Conservation (phyloP, 2,797 vertebrate genomes). For the Malurus splendens region DNA sequence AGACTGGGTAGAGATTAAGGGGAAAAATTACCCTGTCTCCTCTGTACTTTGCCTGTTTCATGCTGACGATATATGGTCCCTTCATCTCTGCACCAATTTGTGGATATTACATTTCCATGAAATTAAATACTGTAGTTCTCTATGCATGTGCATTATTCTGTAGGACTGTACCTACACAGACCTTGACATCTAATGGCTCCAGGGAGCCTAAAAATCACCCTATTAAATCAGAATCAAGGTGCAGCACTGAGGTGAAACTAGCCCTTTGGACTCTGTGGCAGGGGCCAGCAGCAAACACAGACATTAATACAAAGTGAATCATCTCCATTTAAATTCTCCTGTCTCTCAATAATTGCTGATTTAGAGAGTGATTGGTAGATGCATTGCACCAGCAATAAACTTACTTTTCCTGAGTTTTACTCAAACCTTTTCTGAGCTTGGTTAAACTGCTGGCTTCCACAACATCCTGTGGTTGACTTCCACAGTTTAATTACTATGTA, state of each 20-base stretch:
- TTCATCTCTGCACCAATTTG: background rate
- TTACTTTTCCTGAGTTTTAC: background rate
- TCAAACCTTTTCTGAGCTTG: constrained; percentile 1
- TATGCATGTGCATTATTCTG: background rate
- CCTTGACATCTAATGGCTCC: background rate
- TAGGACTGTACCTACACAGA: background rate
- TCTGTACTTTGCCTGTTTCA: background rate
- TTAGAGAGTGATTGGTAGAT: background rate
- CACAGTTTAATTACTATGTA: constrained; percentile 17
- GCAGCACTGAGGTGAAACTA: background rate
- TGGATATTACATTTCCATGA: background rate
- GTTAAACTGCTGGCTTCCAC: background rate
- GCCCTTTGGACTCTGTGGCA: background rate
- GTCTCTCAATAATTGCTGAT: background rate
- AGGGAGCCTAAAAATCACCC: background rate
- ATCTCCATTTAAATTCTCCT: background rate
- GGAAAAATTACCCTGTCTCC: background rate
- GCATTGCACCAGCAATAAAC: background rate
- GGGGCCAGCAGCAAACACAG: background rate
- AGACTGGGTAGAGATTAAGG: background rate
- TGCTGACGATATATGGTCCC: rapidly evolving
- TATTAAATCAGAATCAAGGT: background rate
- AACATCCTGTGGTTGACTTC: constrained; percentile 3
- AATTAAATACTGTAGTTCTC: background rate
- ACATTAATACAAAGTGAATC: background rate